Base-by-base conservation (phyloP, 1,140 invertebrate species). In the Brachionus calyciflorus region DNA sequence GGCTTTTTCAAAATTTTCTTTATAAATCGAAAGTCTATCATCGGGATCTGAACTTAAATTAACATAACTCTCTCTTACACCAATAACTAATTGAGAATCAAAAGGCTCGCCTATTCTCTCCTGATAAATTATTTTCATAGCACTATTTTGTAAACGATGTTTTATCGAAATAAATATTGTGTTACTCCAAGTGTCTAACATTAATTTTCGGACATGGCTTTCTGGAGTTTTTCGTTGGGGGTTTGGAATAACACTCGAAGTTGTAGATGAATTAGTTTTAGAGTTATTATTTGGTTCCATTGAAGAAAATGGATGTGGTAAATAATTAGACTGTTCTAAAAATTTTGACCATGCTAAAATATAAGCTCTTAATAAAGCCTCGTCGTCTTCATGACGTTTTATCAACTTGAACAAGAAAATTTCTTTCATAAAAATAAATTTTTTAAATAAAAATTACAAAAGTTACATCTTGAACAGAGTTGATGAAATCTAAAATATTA, bases 141-240 rank as follows among this genome's bases (percentile, higher is more conserved):
- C 96, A 79, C 93, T 94, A 84, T 94, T 92, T 85, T 97, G 94
- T 37, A 99, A 86, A 78, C 92, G 88, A 81, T 94, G 90, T 84
- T 97, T 86, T 78, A 98, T 96, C 83, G 96, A 92, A 81, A 89
- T 89, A 86, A 99, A 99, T 81, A 99, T 98, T 84, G 92, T 94
- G 82, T 93, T 90, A 87, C 97, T 97, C 96, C 96, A 98, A 79
- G 91, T 94, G 83, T 97, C 94, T 78, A 98, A 87, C 96, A 98
- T 98, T 57, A 98, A 84, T 89, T 97, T 88, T 49, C 80, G 79
- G 69, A 79, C 51, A 76, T 69, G 51, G 14, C 28, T 63, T 9
- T 55, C 37, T 30, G 41, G 24, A 9, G 28, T 41, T 37, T 24
- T 57, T 2, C 26, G 46, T 30, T 76, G 28, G 3, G 21, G 14